Evolutionary conservation across 1,140 invertebrate species (phyloP), one percentile per base, ranked within the genome.

Genomic region (Diorhabda elongata): DNA sequence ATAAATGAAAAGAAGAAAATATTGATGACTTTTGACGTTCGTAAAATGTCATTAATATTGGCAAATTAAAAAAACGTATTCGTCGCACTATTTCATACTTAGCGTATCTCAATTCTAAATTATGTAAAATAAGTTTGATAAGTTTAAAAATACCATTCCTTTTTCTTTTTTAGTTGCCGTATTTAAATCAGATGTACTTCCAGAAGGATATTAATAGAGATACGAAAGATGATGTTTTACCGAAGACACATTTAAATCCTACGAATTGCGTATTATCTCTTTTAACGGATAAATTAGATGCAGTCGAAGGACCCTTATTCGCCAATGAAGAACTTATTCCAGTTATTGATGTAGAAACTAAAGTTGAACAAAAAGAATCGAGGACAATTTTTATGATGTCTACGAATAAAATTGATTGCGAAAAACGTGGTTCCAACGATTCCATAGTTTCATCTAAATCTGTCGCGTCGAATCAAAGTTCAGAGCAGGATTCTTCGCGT

Each of bases 341-440:
- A 2, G n/a, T 8, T 52, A 52, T 52, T 52, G 47, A 52, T 4
- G 47, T 52, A 6, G n/a, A 52, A 6, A n/a, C 47, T 8, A 52
- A 52, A 8, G n/a, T 52, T 52, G n/a, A 3, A 8, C 6, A 52
- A n/a, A 52, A 52, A 4, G 6, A 52, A 8, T 52, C 47, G n/a
- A 2, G n/a, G n/a, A 3, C n/a, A 4, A 52, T n/a, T 52, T 52
- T 52, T 8, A 52, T 52, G 6, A 52, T 52, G 47, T 52, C 47
- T 6, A 8, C 47, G n/a, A 52, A 52, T 52, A 75, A 71, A 66
- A 69, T 74, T 43, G 70, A 74, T 5, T 61, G 65, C 4, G 57
- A 69, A 61, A 66, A 58, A 4, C 77, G 67, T 58, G 74, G 74
- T 44, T 78, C 77, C 0, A 72, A 78, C 9, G 78, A 79, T 59